Evolutionary conservation across 2,797 vertebrate genomes (phyloP).

Genomic region (Liparis tanakae): DNA sequence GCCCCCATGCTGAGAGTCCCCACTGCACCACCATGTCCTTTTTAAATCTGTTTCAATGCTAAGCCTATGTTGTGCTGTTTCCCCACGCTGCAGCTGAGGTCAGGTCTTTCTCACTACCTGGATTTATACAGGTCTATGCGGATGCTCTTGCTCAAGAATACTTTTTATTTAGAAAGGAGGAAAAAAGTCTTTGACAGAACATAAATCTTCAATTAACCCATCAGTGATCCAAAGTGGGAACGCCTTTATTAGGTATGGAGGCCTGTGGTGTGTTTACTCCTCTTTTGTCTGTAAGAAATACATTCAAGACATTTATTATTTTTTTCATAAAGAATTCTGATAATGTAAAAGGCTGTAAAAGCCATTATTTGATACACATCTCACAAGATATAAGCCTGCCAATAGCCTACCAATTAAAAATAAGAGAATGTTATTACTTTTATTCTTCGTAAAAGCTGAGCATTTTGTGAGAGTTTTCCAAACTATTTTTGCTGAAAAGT

Average conservation of each 20-base stretch:
- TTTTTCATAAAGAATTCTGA: not conserved
- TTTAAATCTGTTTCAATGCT: not conserved
- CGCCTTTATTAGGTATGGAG: not conserved
- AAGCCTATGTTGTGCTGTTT: conserved; percentile 1
- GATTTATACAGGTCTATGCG: not conserved
- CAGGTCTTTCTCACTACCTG: not conserved
- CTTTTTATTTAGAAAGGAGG: not conserved
- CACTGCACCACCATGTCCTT: not conserved
- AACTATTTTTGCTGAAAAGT: conserved; percentile 22
- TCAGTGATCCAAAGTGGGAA: not conserved
- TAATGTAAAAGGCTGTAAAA: not conserved
- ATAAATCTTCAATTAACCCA: not conserved
- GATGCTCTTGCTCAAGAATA: not conserved
- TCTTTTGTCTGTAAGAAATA: not conserved
- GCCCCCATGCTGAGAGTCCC: conserved; percentile 10
- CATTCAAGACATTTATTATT: not conserved
- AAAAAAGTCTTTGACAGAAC: not conserved
- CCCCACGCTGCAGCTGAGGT: not conserved
- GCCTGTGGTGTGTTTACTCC: not conserved
- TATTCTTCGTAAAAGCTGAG: not conserved
- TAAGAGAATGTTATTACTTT: not conserved
- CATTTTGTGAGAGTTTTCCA: conserved; percentile 25
- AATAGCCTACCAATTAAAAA: conserved; percentile 5
- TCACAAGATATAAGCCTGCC: not conserved
- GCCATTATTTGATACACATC: not conserved